Percentiles rank a stretch among this genome's conserved stretches.
phyloP scores from a whole-genome alignment of 2,888 invertebrate species.

The Agriopis leucophaearia region DNA sequence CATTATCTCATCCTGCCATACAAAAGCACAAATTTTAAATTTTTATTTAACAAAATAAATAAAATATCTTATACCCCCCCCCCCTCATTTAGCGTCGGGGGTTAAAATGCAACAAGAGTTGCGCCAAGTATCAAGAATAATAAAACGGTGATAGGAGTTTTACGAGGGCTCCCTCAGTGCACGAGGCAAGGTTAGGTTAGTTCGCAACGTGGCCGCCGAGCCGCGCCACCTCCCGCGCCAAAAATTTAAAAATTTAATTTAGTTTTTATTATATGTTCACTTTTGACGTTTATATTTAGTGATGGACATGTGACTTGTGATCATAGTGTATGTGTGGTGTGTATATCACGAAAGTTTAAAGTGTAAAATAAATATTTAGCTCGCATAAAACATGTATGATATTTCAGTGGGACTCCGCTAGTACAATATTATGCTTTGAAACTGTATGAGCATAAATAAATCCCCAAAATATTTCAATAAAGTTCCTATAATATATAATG shows the following conservation, averaged over 20 bases:
- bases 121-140: conserved; percentile 71
- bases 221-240: conserved; percentile 73
- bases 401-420: too few relatives aligned
- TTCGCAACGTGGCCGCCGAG: conserved; percentile 81
- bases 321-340: conserved; percentile 31
- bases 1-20: too few relatives aligned
- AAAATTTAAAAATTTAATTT: conserved; percentile 49
- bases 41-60: too few relatives aligned
- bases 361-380: too few relatives aligned
- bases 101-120: neutral
- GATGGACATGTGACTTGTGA: neutral
- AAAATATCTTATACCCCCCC: too few relatives aligned
- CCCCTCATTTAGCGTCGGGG: too few relatives aligned
- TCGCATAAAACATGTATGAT: too few relatives aligned
- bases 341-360: too few relatives aligned
- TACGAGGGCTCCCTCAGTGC: conserved; percentile 69
- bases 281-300: neutral
- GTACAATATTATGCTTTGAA: too few relatives aligned
- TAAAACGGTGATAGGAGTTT: conserved; percentile 56
- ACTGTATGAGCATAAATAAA: neutral
- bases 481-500: conserved; percentile 35
- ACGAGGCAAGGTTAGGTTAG: conserved; percentile 82
- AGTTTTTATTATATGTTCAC: neutral
- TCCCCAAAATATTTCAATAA: neutral
- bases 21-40: too few relatives aligned